These are phyloP conservation scores for Camponotus vicinus DNA, from an alignment of 1,140 invertebrate species.

Conservation along the genomic window DNA sequence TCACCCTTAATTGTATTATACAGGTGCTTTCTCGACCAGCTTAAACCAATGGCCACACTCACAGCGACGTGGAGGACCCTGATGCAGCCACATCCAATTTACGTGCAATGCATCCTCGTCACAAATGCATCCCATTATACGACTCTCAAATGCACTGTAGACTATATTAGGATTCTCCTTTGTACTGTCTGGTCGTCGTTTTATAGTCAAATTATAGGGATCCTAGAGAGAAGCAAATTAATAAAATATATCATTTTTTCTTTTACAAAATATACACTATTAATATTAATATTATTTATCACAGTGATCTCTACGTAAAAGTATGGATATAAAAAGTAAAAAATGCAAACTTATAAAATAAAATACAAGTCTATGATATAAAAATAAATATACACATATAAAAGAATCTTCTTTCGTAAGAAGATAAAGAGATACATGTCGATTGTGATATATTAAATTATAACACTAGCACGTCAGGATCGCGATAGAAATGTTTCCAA, in stretches of 20 bases:
- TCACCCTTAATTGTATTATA: constrained; percentile 85
- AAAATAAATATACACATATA: neutral
- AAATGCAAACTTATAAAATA: neutral
- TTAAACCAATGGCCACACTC: constrained; percentile 99
- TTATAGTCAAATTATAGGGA: constrained; percentile 94
- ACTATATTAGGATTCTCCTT: constrained; percentile 95
- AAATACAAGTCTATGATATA: neutral
- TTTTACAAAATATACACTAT: neutral
- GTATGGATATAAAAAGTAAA: no score
- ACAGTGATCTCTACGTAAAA: neutral
- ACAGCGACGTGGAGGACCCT: constrained; percentile 95
- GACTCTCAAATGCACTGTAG: constrained; percentile 94
- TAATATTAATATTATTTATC: neutral
- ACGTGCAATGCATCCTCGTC: constrained; percentile 96
- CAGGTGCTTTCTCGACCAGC: constrained; percentile 90
- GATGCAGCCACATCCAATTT: constrained; percentile 97
- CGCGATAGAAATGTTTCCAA: neutral
- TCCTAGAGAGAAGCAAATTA: constrained; percentile 87
- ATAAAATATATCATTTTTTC: neutral
- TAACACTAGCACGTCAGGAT: neutral
- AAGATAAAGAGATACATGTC: neutral
- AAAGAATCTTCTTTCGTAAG: neutral
- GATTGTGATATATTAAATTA: neutral
- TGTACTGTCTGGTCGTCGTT: constrained; percentile 93
- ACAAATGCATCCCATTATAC: constrained; percentile 98